phyloP scores from a whole-genome alignment of 2,113 vertebrate species.

The Panthera uncia region DNA sequence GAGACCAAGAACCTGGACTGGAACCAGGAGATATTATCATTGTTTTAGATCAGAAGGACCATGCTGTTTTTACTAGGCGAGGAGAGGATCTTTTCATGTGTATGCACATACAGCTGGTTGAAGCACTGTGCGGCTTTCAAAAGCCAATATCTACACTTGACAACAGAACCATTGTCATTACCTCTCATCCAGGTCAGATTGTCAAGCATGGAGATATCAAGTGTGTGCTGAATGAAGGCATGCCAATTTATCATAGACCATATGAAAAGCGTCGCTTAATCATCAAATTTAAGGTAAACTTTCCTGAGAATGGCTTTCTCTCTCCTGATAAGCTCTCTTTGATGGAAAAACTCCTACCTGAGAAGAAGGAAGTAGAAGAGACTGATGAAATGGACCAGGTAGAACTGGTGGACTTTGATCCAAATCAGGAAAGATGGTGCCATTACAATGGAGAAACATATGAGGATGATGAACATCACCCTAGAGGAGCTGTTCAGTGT shows the following conservation, averaged over 20 bases:
- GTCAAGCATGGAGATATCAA: conserved; percentile 96
- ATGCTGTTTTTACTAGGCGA: conserved; percentile 92
- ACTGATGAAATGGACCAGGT: conserved; percentile 96
- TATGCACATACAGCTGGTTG: conserved; percentile 96
- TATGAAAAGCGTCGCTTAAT: conserved; percentile 97
- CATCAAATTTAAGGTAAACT: conserved; percentile 95
- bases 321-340: conserved; percentile 92
- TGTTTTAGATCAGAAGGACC: conserved; percentile 95
- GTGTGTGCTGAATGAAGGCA: conserved; percentile 96
- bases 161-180: conserved; percentile 95
- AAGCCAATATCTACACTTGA: conserved; percentile 95
- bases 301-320: conserved; percentile 94
- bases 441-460: conserved; percentile 91
- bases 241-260: conserved; percentile 94
- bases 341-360: conserved; percentile 92
- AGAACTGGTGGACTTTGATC: conserved; percentile 96
- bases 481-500: conserved; percentile 94
- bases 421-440: conserved; percentile 87
- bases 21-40: conserved; percentile 98
- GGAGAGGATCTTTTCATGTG: conserved; percentile 92
- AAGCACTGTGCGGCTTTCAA: conserved; percentile 96
- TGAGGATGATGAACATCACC: conserved; percentile 94
- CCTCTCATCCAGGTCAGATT: conserved; percentile 94
- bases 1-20: conserved; percentile 97
- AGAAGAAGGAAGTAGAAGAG: conserved; percentile 88